A percentile compares a stretch with the other conserved stretches of the same genome.
Evolutionary conservation across 1,140 invertebrate species (phyloP).

Genomic region (Zaprionus davidi): DNA sequence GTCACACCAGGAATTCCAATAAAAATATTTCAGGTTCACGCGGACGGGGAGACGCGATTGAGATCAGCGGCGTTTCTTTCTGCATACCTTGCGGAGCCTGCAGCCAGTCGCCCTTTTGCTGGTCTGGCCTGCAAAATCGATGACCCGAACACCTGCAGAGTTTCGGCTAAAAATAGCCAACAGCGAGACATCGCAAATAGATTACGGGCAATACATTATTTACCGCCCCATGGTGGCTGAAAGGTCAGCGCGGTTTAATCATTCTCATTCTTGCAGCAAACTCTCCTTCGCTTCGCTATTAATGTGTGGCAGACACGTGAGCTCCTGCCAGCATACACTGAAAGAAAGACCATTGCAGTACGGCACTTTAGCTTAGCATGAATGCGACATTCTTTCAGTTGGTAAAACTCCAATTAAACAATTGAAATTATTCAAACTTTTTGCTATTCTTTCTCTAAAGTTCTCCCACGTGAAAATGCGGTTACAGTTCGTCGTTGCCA

Average conservation of each 20-base stretch:
- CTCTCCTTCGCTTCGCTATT: slow-evolving; percentile 30
- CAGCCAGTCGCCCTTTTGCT: not conserved
- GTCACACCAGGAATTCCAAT: slow-evolving; percentile 43
- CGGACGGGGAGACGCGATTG: slow-evolving; percentile 2
- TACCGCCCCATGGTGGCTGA: slow-evolving; percentile 26
- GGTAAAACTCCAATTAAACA: slow-evolving; percentile 7
- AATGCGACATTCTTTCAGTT: too few species aligned
- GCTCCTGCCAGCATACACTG: not conserved
- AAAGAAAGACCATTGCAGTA: not conserved
- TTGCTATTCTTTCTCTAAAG: slow-evolving; percentile 15
- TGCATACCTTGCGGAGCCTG: not conserved
- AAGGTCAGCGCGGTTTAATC: slow-evolving; percentile 60
- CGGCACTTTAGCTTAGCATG: not conserved
- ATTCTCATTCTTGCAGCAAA: slow-evolving; percentile 59
- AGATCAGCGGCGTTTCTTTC: slow-evolving; percentile 12
- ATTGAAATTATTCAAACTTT: slow-evolving; percentile 20
- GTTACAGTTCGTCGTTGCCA: slow-evolving; percentile 12
- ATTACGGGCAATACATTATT: slow-evolving; percentile 42
- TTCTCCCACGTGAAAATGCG: slow-evolving; percentile 28
- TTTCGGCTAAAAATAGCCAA: slow-evolving; percentile 27
- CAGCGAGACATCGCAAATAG: slow-evolving; percentile 30
- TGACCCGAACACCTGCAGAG: slow-evolving; percentile 15
- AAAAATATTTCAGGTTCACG: slow-evolving; percentile 46
- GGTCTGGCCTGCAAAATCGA: slow-evolving; percentile 8
- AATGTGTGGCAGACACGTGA: slow-evolving; percentile 38